Base-by-base conservation (phyloP, 2,888 invertebrate species). In the Perizoma affinitatum region DNA sequence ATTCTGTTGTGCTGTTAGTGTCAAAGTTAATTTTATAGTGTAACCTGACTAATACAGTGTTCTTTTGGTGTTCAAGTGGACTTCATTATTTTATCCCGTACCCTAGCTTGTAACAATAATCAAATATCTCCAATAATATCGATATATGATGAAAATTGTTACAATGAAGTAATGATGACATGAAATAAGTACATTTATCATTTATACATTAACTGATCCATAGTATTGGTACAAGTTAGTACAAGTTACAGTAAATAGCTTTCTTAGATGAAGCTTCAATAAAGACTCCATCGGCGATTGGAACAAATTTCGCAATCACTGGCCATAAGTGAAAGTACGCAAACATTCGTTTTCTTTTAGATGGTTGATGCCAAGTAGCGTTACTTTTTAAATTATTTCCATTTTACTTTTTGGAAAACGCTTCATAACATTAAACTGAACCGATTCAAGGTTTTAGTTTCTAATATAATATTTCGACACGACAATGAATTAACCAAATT, bases 271-370 rank as follows among this genome's bases (percentile, higher is more conserved):
- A 46, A 52, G 47, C 56, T 52, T 46, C 49, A 45, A 56, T 63
- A 60, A 46, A 55, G 53, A 65, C 65, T 54, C 56, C 60, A 55
- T 63, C 58, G 53, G 52, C 50, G 57, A 70, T 66, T 81, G 78
- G 72, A 82, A 75, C 75, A 73, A 79, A 84, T 85, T 84, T 87
- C 72, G 79, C 83, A 87, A 84, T 77, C 78, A 73, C 71, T 63
- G 65, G 70, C 71, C 77, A 76, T 5, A 83, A 88, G 90, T 87
- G 90, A 90, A 90, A 90, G 90, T 85, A 79, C 74, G 74, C 76
- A 71, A 74, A 80, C 77, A 79, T 80, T 83, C 76, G 76, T 84
- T 85, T 86, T 82, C 78, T 80, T 86, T 82, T 78, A 74, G 69
- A 45, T 55, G 63, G 57, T 63, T 54, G 35, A 59, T 56, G 59